These are phyloP conservation scores for Saccostrea cuccullata DNA, from an alignment of 1,140 invertebrate genomes.

Conservation along the genomic window DNA sequence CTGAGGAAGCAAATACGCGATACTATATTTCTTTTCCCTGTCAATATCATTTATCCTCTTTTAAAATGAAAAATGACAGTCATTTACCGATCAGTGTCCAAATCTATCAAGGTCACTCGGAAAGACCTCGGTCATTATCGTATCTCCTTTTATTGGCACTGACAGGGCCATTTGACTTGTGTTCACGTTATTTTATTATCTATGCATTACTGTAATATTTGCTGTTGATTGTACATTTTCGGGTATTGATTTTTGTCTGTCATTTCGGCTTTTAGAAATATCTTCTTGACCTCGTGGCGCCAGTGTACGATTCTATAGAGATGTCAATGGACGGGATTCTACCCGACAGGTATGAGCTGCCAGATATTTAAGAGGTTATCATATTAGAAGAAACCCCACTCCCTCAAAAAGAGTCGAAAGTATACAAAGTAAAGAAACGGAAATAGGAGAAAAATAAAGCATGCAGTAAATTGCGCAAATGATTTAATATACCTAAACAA, in stretches of 20 bases:
- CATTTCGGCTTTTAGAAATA: slow-evolving; percentile 66
- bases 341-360: slow-evolving; percentile 66
- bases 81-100: not conserved
- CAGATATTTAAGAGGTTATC: no score
- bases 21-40: not conserved
- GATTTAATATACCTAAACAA: no score
- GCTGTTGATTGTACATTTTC: not conserved
- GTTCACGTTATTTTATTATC: not conserved
- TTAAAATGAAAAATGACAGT: not conserved
- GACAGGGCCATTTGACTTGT: not conserved
- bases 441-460: no score
- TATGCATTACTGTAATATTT: not conserved
- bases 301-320: slow-evolving; percentile 65
- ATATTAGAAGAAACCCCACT: no score
- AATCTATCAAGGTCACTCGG: not conserved
- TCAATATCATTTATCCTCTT: not conserved
- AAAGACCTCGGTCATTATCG: not conserved
- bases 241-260: slow-evolving; percentile 19
- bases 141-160: not conserved
- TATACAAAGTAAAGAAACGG: no score
- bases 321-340: slow-evolving; percentile 59
- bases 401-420: no score
- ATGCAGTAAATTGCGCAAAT: no score
- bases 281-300: slow-evolving; percentile 66
- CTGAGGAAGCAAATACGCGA: not conserved